These are phyloP conservation scores for Scleropages formosus DNA, from an alignment of 2,797 vertebrate genomes.

Conservation along the genomic window DNA sequence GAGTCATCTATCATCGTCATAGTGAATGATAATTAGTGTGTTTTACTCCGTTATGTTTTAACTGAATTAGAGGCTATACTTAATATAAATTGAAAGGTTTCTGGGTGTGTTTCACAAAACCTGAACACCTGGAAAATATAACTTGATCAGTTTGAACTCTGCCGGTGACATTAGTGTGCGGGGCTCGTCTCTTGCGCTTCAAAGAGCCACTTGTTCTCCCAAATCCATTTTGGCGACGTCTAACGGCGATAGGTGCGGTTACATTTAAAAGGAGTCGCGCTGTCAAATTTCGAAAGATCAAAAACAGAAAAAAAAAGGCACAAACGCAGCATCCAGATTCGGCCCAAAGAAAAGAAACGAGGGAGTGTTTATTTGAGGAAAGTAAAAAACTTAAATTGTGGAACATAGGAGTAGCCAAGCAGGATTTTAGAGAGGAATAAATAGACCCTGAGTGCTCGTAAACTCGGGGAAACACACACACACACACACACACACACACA, in stretches of 20 bases:
- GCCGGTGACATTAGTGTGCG: too few species aligned
- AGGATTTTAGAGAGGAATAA: not conserved
- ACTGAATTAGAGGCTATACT: too few species aligned
- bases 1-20: too few species aligned
- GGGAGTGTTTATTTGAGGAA: not conserved
- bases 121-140: too few species aligned
- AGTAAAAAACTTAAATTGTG: constrained; percentile 18
- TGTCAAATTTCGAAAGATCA: constrained; percentile 3
- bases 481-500: too few species aligned
- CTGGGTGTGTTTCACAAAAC: too few species aligned
- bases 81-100: too few species aligned
- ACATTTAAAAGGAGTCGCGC: not conserved
- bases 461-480: not conserved
- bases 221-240: constrained; percentile 17
- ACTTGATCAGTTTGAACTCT: too few species aligned
- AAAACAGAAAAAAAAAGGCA: not conserved
- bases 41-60: too few species aligned
- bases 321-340: not conserved
- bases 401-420: not conserved
- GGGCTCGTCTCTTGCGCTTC: too few species aligned
- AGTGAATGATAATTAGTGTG: too few species aligned
- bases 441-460: not conserved
- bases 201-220: constrained; percentile 1
- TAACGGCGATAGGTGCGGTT: constrained; percentile 12
- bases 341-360: not conserved